Evolutionary conservation across 2,888 invertebrate genomes (phyloP).

Genomic region (Drosophila atripex): DNA sequence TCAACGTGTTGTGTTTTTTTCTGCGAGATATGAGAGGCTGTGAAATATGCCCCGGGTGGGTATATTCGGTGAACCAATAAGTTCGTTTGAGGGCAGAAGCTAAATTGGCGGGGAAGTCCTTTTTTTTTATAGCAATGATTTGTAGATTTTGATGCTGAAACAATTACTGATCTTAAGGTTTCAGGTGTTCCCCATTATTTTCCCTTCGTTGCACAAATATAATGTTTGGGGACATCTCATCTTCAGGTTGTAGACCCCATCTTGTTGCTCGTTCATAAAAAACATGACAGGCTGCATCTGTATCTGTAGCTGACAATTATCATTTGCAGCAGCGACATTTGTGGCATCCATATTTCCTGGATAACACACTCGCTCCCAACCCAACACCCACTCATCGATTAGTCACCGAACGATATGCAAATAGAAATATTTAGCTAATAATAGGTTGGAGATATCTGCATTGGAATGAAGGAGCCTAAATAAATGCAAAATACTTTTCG

Average conservation of each 20-base stretch:
- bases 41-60: constrained; percentile 38
- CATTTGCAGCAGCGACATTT: constrained; percentile 26
- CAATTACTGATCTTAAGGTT: too few relatives aligned
- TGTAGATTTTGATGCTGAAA: neutral
- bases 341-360: constrained; percentile 20
- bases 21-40: constrained; percentile 39
- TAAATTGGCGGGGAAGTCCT: constrained; percentile 2
- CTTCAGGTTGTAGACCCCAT: constrained; percentile 34
- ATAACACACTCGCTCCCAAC: constrained; percentile 6
- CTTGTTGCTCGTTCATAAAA: constrained; percentile 29
- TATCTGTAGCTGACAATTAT: constrained; percentile 42
- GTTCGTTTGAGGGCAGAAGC: constrained; percentile 14
- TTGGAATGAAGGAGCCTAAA: constrained; percentile 30
- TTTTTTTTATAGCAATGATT: too few relatives aligned
- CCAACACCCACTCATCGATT: constrained; percentile 41
- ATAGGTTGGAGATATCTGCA: constrained; percentile 20
- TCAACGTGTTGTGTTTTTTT: constrained; percentile 54
- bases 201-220: neutral
- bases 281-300: constrained; percentile 43
- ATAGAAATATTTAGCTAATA: constrained; percentile 36
- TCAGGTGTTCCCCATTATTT: too few relatives aligned
- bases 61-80: constrained; percentile 35
- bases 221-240: constrained; percentile 25
- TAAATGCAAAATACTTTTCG: constrained; percentile 40
- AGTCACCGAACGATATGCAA: constrained; percentile 46